Evolutionary conservation across 2,888 invertebrate genomes (phyloP).

Genomic region (Macrophya alboannulata): DNA sequence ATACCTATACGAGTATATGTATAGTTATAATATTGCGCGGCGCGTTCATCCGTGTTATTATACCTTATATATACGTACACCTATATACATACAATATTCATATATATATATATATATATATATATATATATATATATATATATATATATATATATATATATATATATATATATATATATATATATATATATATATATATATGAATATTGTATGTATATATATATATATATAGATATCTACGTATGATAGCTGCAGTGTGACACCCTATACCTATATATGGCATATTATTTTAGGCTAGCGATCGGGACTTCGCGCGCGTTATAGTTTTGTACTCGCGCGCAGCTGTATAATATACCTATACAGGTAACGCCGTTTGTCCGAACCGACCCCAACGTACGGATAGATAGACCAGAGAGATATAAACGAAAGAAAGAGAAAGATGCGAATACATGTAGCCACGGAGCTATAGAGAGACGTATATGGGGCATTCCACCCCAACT

Average conservation of each 20-base stretch:
- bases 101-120: not conserved
- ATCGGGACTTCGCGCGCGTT: conserved; percentile 3
- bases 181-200: not conserved
- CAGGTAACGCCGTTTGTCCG: not conserved
- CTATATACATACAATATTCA: not conserved
- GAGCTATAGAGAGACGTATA: not conserved
- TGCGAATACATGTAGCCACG: not conserved
- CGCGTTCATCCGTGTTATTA: conserved; percentile 13
- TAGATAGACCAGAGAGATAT: not conserved
- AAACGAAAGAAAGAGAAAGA: conserved; percentile 53
- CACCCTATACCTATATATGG: not conserved
- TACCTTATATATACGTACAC: not conserved
- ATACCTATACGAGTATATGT: not conserved
- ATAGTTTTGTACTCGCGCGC: not conserved
- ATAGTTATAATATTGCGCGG: not conserved
- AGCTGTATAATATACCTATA: not conserved
- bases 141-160: not conserved
- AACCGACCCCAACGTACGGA: conserved; percentile 27
- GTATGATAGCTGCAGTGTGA: not conserved
- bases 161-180: no score
- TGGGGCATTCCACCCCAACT: no score
- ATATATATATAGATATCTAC: not conserved
- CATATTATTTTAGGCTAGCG: conserved; percentile 6
- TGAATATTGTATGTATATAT: not conserved
- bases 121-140: not conserved